These are phyloP conservation scores for Pyxicephalus adspersus DNA, from an alignment of 2,113 vertebrate genomes.

Conservation along the genomic window DNA sequence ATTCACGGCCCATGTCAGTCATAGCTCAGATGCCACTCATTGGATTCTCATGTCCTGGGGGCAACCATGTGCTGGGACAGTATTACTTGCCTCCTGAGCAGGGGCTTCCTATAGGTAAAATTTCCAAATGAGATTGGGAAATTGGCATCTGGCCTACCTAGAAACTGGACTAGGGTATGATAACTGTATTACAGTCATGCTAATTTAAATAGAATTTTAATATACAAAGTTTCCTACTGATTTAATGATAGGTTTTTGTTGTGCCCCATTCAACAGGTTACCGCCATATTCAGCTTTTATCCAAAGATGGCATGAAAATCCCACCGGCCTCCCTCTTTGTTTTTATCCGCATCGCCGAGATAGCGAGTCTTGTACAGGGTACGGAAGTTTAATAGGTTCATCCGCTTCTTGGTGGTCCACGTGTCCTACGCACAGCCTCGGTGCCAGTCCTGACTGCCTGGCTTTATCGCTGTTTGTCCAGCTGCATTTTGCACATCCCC, in stretches of 20 bases:
- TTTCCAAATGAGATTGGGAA: no score
- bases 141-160: no score
- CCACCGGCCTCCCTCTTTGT: slow-evolving; percentile 89
- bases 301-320: slow-evolving; percentile 88
- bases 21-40: no score
- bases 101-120: no score
- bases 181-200: no score
- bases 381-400: neutral
- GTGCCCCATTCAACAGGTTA: slow-evolving; percentile 76
- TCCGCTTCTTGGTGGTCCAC: neutral
- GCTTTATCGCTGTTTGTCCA: slow-evolving; percentile 4
- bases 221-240: no score
- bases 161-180: no score
- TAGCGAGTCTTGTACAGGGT: neutral
- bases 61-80: no score
- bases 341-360: slow-evolving; percentile 73
- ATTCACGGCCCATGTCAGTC: no score
- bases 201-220: no score
- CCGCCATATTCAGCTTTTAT: slow-evolving; percentile 91
- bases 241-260: neutral
- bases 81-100: no score
- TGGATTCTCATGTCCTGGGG: no score
- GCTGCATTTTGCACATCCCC: slow-evolving; percentile 41
- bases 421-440: neutral
- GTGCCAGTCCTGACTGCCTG: slow-evolving; percentile 1